phyloP scores from a whole-genome alignment of 2,113 vertebrate species.

The Platichthys stellatus region DNA sequence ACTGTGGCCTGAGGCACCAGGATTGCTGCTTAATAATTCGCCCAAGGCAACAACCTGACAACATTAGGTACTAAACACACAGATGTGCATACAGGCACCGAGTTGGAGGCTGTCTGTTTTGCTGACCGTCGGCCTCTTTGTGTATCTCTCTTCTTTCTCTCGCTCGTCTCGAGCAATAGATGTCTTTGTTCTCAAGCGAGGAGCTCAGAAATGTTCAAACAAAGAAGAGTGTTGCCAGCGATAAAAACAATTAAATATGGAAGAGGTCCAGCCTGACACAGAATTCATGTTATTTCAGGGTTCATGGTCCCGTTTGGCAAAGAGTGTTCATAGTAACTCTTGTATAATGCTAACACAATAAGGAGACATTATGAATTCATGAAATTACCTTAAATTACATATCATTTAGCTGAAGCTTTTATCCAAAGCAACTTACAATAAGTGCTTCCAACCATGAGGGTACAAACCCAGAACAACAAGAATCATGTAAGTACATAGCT shows the following conservation, averaged over 20 bases:
- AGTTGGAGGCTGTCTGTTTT: constrained; percentile 27
- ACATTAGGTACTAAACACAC: constrained; percentile 58
- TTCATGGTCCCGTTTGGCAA: neutral
- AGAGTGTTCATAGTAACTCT: too few species aligned
- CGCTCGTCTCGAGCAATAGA: constrained; percentile 20
- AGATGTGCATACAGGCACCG: constrained; percentile 35
- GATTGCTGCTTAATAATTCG: constrained; percentile 75
- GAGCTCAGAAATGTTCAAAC: constrained; percentile 22
- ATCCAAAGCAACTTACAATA: too few species aligned
- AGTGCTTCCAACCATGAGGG: too few species aligned
- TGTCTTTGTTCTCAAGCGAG: constrained; percentile 38
- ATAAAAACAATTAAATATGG: constrained; percentile 43
- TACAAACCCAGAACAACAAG: too few species aligned
- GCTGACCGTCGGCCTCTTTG: constrained; percentile 34
- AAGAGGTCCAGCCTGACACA: constrained; percentile 37
- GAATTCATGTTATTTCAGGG: constrained; percentile 21
- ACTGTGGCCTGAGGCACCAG: constrained; percentile 72
- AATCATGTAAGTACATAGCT: too few species aligned
- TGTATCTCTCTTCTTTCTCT: constrained; percentile 2
- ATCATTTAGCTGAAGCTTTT: too few species aligned
- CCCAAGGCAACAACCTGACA: constrained; percentile 73
- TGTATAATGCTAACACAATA: neutral
- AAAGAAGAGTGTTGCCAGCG: constrained; percentile 8
- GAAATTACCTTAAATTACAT: too few species aligned
- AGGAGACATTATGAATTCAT: neutral